phyloP scores from a whole-genome alignment of 2,888 invertebrate species.

The Polydrusus tereticollis region DNA sequence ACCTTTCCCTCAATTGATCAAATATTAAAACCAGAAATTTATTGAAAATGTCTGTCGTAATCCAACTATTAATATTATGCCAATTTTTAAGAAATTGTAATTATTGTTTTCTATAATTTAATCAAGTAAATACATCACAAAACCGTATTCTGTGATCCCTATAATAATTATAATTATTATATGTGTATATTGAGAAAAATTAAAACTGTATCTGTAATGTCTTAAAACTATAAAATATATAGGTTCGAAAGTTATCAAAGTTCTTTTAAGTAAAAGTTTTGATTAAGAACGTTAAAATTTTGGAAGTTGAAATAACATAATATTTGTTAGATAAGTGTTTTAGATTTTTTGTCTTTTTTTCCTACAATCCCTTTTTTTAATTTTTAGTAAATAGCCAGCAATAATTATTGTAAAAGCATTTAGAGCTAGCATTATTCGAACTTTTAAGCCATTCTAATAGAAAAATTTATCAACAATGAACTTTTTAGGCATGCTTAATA shows the following conservation, averaged over 20 bases:
- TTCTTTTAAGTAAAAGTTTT: not conserved
- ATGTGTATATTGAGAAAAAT: not conserved
- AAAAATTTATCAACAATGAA: not conserved
- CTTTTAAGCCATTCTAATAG: too few species aligned
- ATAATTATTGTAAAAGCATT: slow-evolving; percentile 10
- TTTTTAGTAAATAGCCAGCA: slow-evolving; percentile 15
- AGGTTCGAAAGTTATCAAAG: not conserved
- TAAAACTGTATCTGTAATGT: not conserved
- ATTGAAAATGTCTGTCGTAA: too few species aligned
- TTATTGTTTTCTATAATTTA: not conserved
- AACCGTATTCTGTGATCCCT: slow-evolving; percentile 5
- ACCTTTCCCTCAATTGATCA: too few species aligned
- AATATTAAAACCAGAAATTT: too few species aligned
- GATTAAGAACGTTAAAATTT: not conserved
- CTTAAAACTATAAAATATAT: not conserved
- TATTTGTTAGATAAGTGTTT: slow-evolving; percentile 22
- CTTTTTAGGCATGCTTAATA: not conserved
- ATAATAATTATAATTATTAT: too few species aligned
- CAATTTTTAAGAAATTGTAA: not conserved
- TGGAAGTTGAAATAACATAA: not conserved
- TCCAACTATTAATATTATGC: too few species aligned
- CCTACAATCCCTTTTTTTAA: not conserved
- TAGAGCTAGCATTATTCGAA: not conserved
- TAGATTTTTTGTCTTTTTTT: slow-evolving; percentile 13
- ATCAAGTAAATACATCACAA: not conserved